Evolutionary conservation across 2,113 vertebrate species (phyloP).

Genomic region (Centropus bengalensis): DNA sequence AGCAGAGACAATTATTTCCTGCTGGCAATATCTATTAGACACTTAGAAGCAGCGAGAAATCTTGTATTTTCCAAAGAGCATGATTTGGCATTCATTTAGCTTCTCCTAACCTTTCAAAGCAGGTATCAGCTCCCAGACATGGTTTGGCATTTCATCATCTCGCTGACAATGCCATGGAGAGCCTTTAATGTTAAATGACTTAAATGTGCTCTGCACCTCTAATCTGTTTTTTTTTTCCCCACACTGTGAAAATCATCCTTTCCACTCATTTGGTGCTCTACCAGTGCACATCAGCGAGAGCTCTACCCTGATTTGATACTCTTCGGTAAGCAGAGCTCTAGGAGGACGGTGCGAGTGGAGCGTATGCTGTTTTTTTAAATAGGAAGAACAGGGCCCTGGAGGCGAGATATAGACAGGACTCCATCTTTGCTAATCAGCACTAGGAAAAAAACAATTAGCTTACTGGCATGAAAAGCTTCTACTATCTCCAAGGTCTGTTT

Average conservation of each 20-base stretch:
- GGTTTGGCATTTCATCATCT: background rate
- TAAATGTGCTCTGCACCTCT: background rate
- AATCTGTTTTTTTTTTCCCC: background rate
- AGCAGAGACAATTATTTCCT: background rate
- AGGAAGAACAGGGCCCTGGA: background rate
- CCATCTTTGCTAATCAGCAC: background rate
- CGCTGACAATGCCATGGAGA: background rate
- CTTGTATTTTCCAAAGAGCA: background rate
- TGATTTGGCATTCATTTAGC: slow-evolving; percentile 11
- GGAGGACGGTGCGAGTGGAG: background rate
- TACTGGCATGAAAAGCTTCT: slow-evolving; percentile 2
- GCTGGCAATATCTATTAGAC: background rate
- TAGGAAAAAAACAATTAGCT: slow-evolving; percentile 4
- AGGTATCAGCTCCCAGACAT: background rate
- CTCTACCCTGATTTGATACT: background rate
- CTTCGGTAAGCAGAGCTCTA: background rate
- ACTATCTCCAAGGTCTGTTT: background rate
- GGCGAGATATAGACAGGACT: background rate
- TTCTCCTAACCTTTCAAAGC: slow-evolving; percentile 26
- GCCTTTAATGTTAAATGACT: background rate
- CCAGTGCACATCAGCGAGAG: rapidly evolving
- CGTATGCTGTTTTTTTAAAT: background rate
- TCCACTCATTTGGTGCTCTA: background rate
- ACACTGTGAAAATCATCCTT: background rate
- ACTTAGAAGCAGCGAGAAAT: background rate